Evolutionary conservation across 2,113 vertebrate species (phyloP).

Genomic region (Phrynocephalus versicolor): DNA sequence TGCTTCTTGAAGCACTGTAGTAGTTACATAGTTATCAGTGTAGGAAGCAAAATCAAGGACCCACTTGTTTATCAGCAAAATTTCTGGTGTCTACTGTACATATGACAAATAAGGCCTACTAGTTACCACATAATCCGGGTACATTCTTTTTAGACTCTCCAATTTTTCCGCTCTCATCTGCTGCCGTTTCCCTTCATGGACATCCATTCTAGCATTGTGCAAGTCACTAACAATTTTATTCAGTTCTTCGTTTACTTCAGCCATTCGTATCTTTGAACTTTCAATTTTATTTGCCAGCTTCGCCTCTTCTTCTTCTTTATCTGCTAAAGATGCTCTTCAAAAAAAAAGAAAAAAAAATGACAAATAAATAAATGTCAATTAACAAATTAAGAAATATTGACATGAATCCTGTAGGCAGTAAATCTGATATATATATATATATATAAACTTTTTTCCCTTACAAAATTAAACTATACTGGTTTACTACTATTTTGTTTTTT

Average conservation of each 20-base stretch:
- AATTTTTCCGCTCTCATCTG: conserved; percentile 84
- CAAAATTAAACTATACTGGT: background rate
- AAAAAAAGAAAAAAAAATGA: conserved; percentile 4
- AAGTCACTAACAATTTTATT: conserved; percentile 77
- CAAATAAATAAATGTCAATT: background rate
- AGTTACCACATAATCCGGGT: conserved; percentile 88
- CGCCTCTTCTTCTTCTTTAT: conserved; percentile 78
- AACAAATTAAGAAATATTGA: background rate
- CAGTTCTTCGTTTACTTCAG: conserved; percentile 84
- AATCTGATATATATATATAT: too few relatives aligned
- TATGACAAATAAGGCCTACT: background rate
- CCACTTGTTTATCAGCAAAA: background rate
- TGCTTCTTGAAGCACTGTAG: too few relatives aligned
- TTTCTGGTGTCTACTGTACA: background rate
- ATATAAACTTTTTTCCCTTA: too few relatives aligned
- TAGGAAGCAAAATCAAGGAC: background rate
- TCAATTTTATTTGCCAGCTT: conserved; percentile 76
- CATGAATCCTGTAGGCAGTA: background rate
- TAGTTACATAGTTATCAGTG: too few relatives aligned
- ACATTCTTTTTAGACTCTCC: conserved; percentile 83
- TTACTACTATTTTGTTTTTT: background rate
- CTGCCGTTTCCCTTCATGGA: conserved; percentile 83
- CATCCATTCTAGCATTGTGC: conserved; percentile 84
- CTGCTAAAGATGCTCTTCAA: conserved; percentile 77
- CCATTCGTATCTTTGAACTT: conserved; percentile 66